Evolutionary conservation across 2,113 vertebrate species (phyloP), one percentile per base, ranked within the genome.

Genomic region (Pterocles orientalis): DNA sequence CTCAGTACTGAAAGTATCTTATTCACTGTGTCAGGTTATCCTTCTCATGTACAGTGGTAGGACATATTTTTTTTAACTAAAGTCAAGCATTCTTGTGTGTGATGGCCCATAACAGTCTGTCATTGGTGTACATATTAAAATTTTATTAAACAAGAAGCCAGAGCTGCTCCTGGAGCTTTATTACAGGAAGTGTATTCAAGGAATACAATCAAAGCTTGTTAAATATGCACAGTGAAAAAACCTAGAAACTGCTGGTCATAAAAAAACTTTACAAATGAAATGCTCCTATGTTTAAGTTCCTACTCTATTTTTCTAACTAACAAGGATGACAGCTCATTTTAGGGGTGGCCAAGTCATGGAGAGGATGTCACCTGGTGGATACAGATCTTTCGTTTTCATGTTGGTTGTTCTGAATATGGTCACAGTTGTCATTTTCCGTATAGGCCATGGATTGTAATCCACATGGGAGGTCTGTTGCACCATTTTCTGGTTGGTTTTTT

Each of bases 391-490:
- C 25, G 6, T 7, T 82, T 85, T 73, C 16, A 20, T 11, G 3
- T n/a, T 82, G 14, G 16, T 64, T 75, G 23, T 29, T 88, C 56
- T 90, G 29, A 48, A 23, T 81, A 64, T 39, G 47, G 28, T 58
- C 48, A 60, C 20, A 28, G 34, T 28, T 71, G 24, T 26, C 16
- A 25, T 62, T 96, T 91, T 90, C 51, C 16, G 28, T 50, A 86
- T 86, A 72, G 48, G 17, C 25, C 12, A 4, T 70, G 23, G 18
- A 6, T 24, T 84, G 34, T 86, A 69, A 95, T 75, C 68, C 48
- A 68, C 69, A 66, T 92, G 60, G 82, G 72, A 93, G 88, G 80
- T 94, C 92, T 88, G 53, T 81, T 91, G 43, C 57, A 94, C 48
- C 39, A 91, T 83, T 75, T 83, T 34, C 19, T 11, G 39, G 10